Conservation (phyloP, 2,113 vertebrate genomes). For the Apus apus region DNA sequence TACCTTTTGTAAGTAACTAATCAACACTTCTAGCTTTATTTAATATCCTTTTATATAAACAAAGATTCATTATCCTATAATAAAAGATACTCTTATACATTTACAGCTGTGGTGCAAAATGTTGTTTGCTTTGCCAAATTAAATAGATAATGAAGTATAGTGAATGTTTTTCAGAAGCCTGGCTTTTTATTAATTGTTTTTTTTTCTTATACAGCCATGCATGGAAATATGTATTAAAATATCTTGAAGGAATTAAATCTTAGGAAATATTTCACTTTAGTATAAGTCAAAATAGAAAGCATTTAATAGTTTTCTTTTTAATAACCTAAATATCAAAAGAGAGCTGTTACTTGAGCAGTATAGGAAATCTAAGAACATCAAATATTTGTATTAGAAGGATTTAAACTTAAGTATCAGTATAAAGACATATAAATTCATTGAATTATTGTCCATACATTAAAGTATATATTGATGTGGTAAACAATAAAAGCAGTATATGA, state of each 20-base stretch:
- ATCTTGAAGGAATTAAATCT: background rate
- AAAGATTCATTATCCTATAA: conserved; percentile 35
- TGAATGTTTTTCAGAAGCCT: conserved; percentile 19
- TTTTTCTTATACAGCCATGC: background rate
- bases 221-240: background rate
- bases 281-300: background rate
- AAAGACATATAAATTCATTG: conserved; percentile 34
- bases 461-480: conserved; percentile 5
- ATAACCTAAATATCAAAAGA: background rate
- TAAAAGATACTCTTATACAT: conserved; percentile 31
- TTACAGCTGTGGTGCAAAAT: background rate
- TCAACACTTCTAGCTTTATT: conserved; percentile 28
- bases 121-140: conserved; percentile 39
- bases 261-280: conserved; percentile 8
- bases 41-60: conserved; percentile 35
- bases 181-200: background rate
- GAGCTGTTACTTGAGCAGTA: conserved; percentile 26
- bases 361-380: conserved; percentile 31
- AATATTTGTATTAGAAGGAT: conserved; percentile 30
- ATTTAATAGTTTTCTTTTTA: background rate
- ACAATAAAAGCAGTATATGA: conserved; percentile 51
- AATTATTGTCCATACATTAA: background rate
- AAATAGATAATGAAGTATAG: conserved; percentile 25
- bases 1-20: conserved; percentile 54
- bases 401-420: conserved; percentile 35